A percentile compares a stretch with the other conserved stretches of the same genome.
phyloP scores from a whole-genome alignment of 2,888 invertebrate genomes.

The Sclerodermus sp. region DNA sequence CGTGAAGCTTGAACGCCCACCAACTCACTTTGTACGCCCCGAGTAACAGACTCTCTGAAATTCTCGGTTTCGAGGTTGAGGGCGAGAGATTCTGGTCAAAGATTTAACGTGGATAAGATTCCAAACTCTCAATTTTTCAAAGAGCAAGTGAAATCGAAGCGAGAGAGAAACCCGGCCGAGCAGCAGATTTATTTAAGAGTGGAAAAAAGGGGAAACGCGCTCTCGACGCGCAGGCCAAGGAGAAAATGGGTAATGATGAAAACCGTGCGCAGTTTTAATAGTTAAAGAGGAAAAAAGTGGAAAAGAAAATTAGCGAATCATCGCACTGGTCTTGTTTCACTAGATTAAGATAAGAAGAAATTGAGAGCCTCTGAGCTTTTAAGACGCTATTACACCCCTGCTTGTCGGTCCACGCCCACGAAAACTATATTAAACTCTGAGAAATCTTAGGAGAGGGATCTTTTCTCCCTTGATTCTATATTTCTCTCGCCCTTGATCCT shows the following conservation, averaged over 20 bases:
- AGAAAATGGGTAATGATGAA: no score
- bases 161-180: no score
- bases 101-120: conserved; percentile 34
- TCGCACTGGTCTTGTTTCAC: no score
- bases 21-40: not conserved
- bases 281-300: not conserved
- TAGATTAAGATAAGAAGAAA: no score
- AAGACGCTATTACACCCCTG: conserved; percentile 56
- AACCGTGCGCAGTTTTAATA: no score
- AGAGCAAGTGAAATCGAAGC: not conserved
- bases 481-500: no score
- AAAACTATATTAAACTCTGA: conserved; percentile 57
- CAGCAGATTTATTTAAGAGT: no score
- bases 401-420: conserved; percentile 52
- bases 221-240: no score
- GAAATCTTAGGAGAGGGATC: conserved; percentile 53
- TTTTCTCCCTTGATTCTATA: conserved; percentile 29
- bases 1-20: conserved; percentile 13
- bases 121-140: conserved; percentile 33
- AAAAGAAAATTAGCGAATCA: no score
- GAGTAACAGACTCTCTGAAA: not conserved
- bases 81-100: conserved; percentile 20
- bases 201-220: no score
- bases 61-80: not conserved
- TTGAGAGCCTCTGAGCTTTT: conserved; percentile 54